These are phyloP conservation scores for Elachura formosa DNA, from an alignment of 2,113 vertebrate genomes.

Conservation along the genomic window DNA sequence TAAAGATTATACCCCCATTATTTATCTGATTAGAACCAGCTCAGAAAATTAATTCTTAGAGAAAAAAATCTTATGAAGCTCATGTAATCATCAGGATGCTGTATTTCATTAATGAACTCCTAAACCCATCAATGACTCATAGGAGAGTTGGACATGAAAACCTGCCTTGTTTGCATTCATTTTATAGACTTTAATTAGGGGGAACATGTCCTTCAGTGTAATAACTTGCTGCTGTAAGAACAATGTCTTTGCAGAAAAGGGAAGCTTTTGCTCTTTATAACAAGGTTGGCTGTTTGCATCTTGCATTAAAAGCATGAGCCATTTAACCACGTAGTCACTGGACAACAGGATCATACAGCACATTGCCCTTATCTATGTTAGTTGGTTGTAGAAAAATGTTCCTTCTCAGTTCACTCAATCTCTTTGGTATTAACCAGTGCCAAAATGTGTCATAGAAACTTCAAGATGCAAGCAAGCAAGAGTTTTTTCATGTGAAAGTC, in stretches of 20 bases:
- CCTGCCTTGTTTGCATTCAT: background rate
- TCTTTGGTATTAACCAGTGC: background rate
- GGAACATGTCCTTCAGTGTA: background rate
- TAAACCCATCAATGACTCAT: background rate
- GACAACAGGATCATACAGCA: background rate
- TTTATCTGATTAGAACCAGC: constrained; percentile 8
- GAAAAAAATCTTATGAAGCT: background rate
- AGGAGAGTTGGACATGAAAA: background rate
- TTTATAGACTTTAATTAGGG: background rate
- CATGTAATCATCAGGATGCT: background rate
- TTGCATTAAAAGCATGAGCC: background rate
- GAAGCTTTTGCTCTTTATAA: background rate
- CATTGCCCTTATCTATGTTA: background rate
- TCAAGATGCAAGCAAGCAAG: background rate
- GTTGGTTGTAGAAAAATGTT: background rate
- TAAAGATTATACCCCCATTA: background rate
- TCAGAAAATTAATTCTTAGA: background rate
- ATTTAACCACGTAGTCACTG: background rate
- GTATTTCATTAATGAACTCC: background rate
- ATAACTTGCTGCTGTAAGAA: background rate
- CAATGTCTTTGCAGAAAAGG: background rate
- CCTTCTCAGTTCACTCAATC: background rate
- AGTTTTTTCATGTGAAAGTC: background rate
- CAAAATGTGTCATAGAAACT: background rate
- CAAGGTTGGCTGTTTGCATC: background rate